A percentile compares a stretch with the other conserved stretches of the same genome.
These are phyloP conservation scores for Shinisaurus crocodilurus DNA, from an alignment of 2,113 vertebrate species.

Conservation along the genomic window DNA sequence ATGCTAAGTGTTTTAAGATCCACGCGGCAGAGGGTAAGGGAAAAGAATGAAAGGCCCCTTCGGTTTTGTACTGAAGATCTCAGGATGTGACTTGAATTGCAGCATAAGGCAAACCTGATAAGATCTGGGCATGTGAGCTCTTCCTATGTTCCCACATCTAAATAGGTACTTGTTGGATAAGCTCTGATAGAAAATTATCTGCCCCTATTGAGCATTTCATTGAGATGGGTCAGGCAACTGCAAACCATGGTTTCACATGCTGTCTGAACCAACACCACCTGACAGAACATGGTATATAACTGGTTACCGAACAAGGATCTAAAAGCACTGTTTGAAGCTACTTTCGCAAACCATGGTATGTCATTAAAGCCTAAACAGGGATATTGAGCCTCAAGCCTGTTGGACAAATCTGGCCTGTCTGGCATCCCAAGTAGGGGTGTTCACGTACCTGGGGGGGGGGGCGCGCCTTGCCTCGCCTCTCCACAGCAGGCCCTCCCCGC, in stretches of 20 bases:
- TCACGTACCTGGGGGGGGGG: too few relatives aligned
- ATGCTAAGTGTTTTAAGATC: too few relatives aligned
- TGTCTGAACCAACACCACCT: background rate
- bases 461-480: too few relatives aligned
- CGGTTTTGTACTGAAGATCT: background rate
- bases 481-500: too few relatives aligned
- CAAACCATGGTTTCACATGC: background rate
- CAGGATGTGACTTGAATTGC: background rate
- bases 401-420: too few relatives aligned
- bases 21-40: too few relatives aligned
- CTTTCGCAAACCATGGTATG: background rate
- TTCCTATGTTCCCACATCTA: background rate
- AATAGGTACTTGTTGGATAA: background rate
- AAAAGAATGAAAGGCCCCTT: too few relatives aligned
- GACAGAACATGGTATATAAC: background rate
- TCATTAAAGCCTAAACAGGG: background rate
- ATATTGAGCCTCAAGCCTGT: too few relatives aligned
- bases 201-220: background rate
- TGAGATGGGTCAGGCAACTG: background rate
- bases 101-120: background rate
- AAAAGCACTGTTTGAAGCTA: background rate
- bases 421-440: too few relatives aligned
- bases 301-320: background rate
- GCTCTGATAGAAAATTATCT: background rate
- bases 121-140: background rate